Conservation (phyloP, 1,140 invertebrate genomes). For the Drosophila pseudoananassae region DNA sequence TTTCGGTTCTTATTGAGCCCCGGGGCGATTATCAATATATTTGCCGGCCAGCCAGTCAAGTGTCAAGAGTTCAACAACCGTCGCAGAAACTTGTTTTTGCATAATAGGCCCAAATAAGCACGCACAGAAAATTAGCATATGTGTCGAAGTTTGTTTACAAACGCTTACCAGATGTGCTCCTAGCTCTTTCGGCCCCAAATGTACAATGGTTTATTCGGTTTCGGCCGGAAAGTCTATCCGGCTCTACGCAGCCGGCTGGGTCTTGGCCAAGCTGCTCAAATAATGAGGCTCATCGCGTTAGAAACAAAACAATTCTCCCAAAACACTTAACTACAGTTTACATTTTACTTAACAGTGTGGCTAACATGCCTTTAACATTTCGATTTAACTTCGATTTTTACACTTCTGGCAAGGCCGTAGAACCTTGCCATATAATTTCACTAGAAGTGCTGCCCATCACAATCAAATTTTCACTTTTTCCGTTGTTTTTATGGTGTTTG, state of each 20-base stretch:
- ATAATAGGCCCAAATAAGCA: slow-evolving; percentile 40
- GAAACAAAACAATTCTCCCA: neutral
- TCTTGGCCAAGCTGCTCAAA: slow-evolving; percentile 5
- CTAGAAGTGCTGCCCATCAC: too few species aligned
- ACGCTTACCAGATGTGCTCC: slow-evolving; percentile 28
- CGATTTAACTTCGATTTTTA: too few species aligned
- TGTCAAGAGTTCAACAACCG: slow-evolving; percentile 75
- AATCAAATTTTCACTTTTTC: too few species aligned
- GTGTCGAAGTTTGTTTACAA: slow-evolving; percentile 37
- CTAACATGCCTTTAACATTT: too few species aligned
- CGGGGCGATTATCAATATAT: slow-evolving; percentile 42
- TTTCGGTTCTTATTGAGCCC: slow-evolving; percentile 36
- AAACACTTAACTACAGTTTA: neutral
- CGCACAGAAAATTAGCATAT: slow-evolving; percentile 49
- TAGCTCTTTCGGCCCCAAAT: neutral
- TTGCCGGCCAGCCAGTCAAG: slow-evolving; percentile 57
- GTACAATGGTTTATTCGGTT: neutral
- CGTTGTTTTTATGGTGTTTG: too few species aligned
- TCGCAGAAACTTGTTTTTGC: slow-evolving; percentile 64
- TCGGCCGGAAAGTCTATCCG: neutral
- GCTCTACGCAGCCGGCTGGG: neutral
- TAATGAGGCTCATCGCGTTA: neutral
- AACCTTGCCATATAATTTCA: too few species aligned
- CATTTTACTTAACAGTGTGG: too few species aligned
- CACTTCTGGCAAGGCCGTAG: too few species aligned